phyloP scores from a whole-genome alignment of 2,797 vertebrate genomes.

The Anabas testudineus region DNA sequence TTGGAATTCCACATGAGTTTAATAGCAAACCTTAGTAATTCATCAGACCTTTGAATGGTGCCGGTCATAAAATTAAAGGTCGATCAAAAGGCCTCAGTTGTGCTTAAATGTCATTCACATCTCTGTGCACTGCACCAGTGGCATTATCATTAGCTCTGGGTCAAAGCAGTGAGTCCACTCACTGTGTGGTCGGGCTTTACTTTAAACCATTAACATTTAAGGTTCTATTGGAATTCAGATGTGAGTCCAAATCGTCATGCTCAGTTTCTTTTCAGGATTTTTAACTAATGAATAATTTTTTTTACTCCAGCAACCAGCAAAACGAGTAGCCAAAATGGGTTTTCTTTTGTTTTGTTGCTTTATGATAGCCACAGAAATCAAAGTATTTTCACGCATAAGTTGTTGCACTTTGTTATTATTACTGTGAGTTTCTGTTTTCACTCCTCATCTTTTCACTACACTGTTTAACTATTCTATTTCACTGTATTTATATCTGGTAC shows the following conservation, averaged over 20 bases:
- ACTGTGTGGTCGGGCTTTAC: constrained; percentile 19
- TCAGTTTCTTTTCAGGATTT: too few species aligned
- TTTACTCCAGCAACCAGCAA: not conserved
- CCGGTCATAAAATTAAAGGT: constrained; percentile 43
- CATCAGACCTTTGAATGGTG: constrained; percentile 29
- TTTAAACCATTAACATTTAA: constrained; percentile 52
- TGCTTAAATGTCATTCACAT: constrained; percentile 51
- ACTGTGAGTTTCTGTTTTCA: too few species aligned
- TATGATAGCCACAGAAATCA: too few species aligned
- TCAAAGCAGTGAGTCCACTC: constrained; percentile 30
- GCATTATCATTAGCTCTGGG: constrained; percentile 39
- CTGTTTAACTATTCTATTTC: too few species aligned
- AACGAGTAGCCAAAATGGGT: not conserved
- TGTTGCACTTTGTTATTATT: too few species aligned
- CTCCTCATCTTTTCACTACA: too few species aligned
- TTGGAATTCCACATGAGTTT: constrained; percentile 9
- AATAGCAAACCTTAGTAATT: constrained; percentile 24
- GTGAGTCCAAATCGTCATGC: not conserved
- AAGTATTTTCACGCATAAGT: too few species aligned
- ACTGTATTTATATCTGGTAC: too few species aligned
- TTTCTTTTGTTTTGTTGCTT: too few species aligned
- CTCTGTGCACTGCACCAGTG: constrained; percentile 11
- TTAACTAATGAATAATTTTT: too few species aligned
- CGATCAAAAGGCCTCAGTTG: constrained; percentile 40
- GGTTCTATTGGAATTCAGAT: constrained; percentile 37